Evolutionary conservation across 2,797 vertebrate species (phyloP), one percentile per base, ranked within the genome.

Genomic region (Gymnothorax javanicus): DNA sequence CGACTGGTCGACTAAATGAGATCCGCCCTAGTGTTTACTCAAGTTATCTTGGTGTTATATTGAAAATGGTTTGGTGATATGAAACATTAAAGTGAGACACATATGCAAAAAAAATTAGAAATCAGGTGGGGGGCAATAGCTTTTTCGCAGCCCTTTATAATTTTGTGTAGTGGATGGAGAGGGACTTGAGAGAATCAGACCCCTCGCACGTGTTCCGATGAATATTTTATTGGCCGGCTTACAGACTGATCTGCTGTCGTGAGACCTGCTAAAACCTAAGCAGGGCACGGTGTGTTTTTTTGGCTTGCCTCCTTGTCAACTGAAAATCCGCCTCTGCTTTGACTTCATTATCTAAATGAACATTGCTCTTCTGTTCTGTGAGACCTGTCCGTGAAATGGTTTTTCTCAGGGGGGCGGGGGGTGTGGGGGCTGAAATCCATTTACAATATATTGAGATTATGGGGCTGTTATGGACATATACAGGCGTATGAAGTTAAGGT

Each of bases 201-300:
- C 7, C 77, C 69, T 20, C 9, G 7, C 33, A 6, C 7, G 7
- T 75, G 4, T 75, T 50, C 50, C 50, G 25, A 79, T 79, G 75
- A 54, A 79, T 79, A 52, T 15, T 20, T 79, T 13, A 23, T 79
- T 79, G 75, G 75, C 75, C 12, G 25, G 75, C 75, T 79, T 43
- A 79, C 75, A 79, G 75, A 8, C 75, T 17, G 54, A 79, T 79
- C 75, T 23, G 75, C 75, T 79, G 75, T 56, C 54, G 75, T 79
- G 75, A 79, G 43, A 79, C 75, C 75, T 15, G 15, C 17, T 79
- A 54, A 79, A 79, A 54, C 75, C 75, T 52, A n/a, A 79, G 75
- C 17, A 1, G 17, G 8, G 25, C n/a, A 2, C 54, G 75, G 50
- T 54, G 75, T n/a, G n/a, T n/a, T 17, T 75, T 79, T 54, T 79